Evolutionary conservation across 2,888 invertebrate genomes (phyloP).

Genomic region (Amblyjoppa proteus): DNA sequence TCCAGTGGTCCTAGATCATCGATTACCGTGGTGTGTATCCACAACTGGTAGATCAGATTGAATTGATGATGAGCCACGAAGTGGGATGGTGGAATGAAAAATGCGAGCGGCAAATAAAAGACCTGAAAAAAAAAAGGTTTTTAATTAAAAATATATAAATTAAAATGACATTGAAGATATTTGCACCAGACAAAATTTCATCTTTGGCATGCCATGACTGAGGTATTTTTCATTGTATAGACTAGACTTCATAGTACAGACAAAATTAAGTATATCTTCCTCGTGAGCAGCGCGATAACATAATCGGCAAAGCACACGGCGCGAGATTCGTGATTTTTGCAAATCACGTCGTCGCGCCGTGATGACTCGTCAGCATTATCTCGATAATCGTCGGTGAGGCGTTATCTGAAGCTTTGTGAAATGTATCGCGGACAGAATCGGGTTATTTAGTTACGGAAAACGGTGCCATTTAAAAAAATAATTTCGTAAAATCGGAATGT

Average conservation of each 20-base stretch:
- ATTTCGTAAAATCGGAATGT: no score
- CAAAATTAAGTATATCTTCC: neutral
- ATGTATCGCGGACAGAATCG: neutral
- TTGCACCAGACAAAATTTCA: no score
- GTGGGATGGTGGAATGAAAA: slow-evolving; percentile 92
- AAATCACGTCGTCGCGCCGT: neutral
- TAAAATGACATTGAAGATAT: no score
- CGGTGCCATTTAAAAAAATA: no score
- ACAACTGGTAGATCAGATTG: slow-evolving; percentile 96
- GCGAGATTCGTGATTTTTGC: neutral
- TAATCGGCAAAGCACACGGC: neutral
- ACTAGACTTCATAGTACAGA: neutral
- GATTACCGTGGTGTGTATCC: slow-evolving; percentile 96
- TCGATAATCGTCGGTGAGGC: neutral
- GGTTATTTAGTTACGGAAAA: neutral
- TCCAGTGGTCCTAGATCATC: slow-evolving; percentile 94
- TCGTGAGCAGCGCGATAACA: neutral
- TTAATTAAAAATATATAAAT: slow-evolving; percentile 3
- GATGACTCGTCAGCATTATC: no score
- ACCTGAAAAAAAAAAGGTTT: slow-evolving; percentile 85
- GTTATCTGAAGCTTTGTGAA: neutral
- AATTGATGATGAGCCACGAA: slow-evolving; percentile 95
- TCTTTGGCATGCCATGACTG: no score
- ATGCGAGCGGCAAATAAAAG: slow-evolving; percentile 91
- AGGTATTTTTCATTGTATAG: no score